Evolutionary conservation across 2,797 vertebrate genomes (phyloP).

Genomic region (Bovichtus variegatus): DNA sequence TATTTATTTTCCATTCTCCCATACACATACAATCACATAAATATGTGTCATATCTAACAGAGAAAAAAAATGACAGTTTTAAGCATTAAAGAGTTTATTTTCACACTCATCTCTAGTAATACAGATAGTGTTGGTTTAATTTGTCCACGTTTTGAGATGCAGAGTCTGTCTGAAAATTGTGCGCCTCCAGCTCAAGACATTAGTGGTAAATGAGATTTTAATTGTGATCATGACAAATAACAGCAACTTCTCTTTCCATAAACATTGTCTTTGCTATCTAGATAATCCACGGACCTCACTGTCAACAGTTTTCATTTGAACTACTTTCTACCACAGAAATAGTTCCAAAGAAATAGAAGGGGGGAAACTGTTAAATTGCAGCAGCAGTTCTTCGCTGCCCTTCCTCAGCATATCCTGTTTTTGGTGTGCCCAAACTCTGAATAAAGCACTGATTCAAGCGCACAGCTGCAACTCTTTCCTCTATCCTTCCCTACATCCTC

Average conservation of each 20-base stretch:
- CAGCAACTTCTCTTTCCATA: neutral
- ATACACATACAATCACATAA: too few species aligned
- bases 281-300: neutral
- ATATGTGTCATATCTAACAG: neutral
- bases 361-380: conserved; percentile 39
- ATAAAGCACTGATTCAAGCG: conserved; percentile 80
- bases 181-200: neutral
- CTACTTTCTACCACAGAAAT: neutral
- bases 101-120: neutral
- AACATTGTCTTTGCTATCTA: neutral
- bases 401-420: conserved; percentile 75
- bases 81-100: neutral
- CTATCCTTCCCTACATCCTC: conserved; percentile 62
- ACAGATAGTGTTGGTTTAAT: neutral
- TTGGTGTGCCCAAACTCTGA: conserved; percentile 62
- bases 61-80: neutral
- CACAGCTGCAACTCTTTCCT: conserved; percentile 79
- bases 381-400: conserved; percentile 51
- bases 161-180: neutral
- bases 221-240: neutral
- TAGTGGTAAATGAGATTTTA: neutral
- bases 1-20: neutral
- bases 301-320: neutral
- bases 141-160: neutral
- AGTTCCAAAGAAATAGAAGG: too few species aligned